Base-by-base conservation (phyloP, 1,140 invertebrate species). In the Lepidostoma basale region DNA sequence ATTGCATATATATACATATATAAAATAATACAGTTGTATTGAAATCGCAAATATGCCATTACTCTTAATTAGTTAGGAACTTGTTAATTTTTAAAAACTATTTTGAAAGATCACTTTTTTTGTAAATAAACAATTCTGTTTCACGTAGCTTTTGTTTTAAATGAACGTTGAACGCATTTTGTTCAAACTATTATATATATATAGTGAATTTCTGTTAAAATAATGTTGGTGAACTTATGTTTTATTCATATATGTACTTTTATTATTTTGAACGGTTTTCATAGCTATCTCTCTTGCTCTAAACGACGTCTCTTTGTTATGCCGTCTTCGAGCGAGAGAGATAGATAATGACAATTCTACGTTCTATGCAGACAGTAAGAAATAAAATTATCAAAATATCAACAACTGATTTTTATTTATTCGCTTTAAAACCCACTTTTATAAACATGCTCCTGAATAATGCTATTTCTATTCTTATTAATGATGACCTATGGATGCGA, bases 1-100 rank as follows among this genome's bases (percentile, higher is more conserved):
- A n/a, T n/a, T n/a, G n/a, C n/a, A n/a, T n/a, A n/a, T n/a, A n/a
- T n/a, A n/a, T n/a, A n/a, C n/a, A n/a, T n/a, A 58, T 62, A 28
- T 56, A 36, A 36, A 36, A 56, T 42, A 25, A 60, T 8, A 18
- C 25, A 54, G 28, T 54, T 60, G 22, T 44, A 42, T 42, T 42
- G 14, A 42, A 59, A 30, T 63, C 49, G 40, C 59, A 62, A 62
- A 62, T 62, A 64, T 62, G 70, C 70, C 67, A 68, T 72, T 66
- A 62, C 65, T 59, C 16, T 12, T 45, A 64, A 67, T 52, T 67
- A 67, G 59, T 70, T 67, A 68, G 67, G 58, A 47, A 39, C 58
- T 62, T 62, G 63, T 66, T 66, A 58, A 56, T 66, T 64, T 59
- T 60, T 44, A 25, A 60, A 60, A 44, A 10, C 33, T 67, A 52